Conservation (phyloP, 1,140 invertebrate genomes). For the Wiebesia pumilae region DNA sequence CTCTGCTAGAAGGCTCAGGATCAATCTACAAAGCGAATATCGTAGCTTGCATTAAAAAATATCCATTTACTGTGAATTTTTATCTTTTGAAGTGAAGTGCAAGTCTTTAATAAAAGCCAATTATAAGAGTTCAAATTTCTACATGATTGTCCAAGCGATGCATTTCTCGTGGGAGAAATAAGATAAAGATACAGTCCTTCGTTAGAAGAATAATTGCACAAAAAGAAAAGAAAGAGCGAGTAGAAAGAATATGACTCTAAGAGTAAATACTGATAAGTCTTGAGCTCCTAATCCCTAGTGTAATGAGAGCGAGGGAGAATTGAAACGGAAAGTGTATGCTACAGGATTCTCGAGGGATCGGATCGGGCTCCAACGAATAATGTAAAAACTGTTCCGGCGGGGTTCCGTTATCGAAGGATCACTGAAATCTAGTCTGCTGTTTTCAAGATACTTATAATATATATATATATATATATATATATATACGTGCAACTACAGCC, state of each 20-base stretch:
- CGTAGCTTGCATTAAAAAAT: not conserved
- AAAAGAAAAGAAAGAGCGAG: not conserved
- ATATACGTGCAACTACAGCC: not conserved
- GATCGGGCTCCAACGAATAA: not conserved
- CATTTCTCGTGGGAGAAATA: not conserved
- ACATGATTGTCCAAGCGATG: not conserved
- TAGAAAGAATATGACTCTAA: constrained; percentile 13
- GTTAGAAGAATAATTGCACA: not conserved
- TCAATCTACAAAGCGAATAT: too few relatives aligned
- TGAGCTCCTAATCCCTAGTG: constrained; percentile 20
- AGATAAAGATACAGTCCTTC: not conserved
- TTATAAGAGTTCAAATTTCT: not conserved
- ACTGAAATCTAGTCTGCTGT: not conserved
- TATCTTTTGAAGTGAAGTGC: not conserved
- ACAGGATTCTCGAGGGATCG: constrained; percentile 7
- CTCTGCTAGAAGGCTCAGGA: not conserved
- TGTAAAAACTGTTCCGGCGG: constrained; percentile 13
- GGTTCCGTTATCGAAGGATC: not conserved
- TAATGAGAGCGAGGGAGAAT: not conserved
- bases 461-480: not conserved
- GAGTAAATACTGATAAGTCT: constrained; percentile 29
- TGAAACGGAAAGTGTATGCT: constrained; percentile 16
- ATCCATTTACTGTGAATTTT: not conserved
- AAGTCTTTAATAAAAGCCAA: not conserved
- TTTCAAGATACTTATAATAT: not conserved